Percentiles rank a stretch among this genome's conserved stretches.
Conservation (phyloP, 2,797 vertebrate genomes). For the Peromyscus nudipes region DNA sequence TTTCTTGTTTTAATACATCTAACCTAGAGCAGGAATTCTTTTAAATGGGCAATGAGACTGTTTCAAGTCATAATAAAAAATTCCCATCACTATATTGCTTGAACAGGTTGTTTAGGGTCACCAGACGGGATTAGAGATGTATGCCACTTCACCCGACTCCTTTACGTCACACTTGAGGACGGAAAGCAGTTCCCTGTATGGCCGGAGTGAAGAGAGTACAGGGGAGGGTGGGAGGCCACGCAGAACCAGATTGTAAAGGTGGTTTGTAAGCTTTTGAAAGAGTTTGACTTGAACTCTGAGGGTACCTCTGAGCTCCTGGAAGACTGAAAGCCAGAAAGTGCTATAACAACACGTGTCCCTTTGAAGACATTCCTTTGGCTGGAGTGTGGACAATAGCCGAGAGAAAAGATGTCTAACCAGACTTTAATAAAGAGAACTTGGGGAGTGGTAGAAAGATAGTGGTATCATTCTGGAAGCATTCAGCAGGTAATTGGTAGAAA, state of each 20-base stretch:
- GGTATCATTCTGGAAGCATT: background rate
- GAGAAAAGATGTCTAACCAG: background rate
- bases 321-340: background rate
- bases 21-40: conserved; percentile 6
- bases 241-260: background rate
- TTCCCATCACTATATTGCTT: background rate
- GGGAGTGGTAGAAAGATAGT: background rate
- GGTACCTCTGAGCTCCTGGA: background rate
- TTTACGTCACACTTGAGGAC: background rate
- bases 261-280: background rate
- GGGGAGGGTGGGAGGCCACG: background rate
- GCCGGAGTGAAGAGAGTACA: background rate
- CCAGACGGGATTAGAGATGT: background rate
- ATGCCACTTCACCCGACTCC: background rate
- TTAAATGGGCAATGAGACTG: background rate
- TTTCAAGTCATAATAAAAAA: background rate
- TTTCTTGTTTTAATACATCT: conserved; percentile 36
- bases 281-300: background rate
- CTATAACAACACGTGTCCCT: background rate
- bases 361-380: conserved; percentile 7
- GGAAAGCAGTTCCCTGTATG: background rate
- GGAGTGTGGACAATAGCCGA: background rate
- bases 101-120: background rate
- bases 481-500: background rate
- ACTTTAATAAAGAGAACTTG: background rate